These are phyloP conservation scores for Rhinophrynus dorsalis DNA, from an alignment of 2,797 vertebrate genomes.

Conservation along the genomic window DNA sequence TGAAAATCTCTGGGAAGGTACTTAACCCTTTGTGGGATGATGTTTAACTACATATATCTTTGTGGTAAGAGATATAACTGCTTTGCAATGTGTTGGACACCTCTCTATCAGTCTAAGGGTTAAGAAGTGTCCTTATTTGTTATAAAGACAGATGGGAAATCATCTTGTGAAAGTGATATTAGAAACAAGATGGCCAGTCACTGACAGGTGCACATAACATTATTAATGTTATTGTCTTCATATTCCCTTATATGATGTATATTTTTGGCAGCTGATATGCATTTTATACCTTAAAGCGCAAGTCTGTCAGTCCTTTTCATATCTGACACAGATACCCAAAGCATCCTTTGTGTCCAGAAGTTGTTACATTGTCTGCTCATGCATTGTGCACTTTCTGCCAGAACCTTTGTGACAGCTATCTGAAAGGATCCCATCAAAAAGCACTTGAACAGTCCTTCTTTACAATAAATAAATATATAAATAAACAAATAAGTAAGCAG, in stretches of 20 bases:
- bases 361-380: conserved; percentile 25
- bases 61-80: too few relatives aligned
- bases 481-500: too few relatives aligned
- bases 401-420: conserved; percentile 30
- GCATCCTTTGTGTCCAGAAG: conserved; percentile 34
- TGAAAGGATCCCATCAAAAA: conserved; percentile 14
- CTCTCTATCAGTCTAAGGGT: too few relatives aligned
- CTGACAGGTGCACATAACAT: conserved; percentile 42
- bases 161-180: conserved; percentile 15
- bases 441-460: not conserved
- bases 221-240: conserved; percentile 38
- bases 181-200: conserved; percentile 25
- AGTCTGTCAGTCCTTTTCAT: conserved; percentile 35
- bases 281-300: conserved; percentile 44
- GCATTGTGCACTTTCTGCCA: conserved; percentile 25
- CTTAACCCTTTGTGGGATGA: too few relatives aligned
- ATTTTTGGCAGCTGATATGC: conserved; percentile 41
- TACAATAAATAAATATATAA: conserved; percentile 5
- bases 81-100: too few relatives aligned
- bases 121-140: too few relatives aligned
- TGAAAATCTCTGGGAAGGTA: too few relatives aligned
- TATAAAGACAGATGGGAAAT: too few relatives aligned
- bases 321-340: conserved; percentile 40
- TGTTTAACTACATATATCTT: too few relatives aligned
- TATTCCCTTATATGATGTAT: conserved; percentile 6